These are phyloP conservation scores for Hetaerina americana DNA, from an alignment of 1,140 invertebrate genomes.

Conservation along the genomic window DNA sequence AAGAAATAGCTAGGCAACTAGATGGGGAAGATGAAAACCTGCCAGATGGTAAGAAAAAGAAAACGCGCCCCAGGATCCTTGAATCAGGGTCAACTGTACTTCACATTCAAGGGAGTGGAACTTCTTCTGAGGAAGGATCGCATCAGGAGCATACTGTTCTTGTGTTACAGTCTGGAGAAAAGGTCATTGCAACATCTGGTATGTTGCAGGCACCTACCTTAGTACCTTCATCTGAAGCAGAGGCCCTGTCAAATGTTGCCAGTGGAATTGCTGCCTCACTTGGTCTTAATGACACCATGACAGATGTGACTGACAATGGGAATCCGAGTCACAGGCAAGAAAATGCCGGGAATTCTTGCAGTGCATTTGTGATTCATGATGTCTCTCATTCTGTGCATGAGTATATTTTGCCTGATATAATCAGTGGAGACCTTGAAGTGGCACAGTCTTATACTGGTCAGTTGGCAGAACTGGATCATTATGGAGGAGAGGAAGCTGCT, in stretches of 20 bases:
- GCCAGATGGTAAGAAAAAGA: background rate
- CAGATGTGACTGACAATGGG: background rate
- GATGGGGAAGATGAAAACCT: conserved; percentile 18
- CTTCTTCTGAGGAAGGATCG: background rate
- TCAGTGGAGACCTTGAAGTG: conserved; percentile 13
- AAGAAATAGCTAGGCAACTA: conserved; percentile 28
- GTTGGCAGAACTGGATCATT: conserved; percentile 5
- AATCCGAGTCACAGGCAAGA: conserved; percentile 10
- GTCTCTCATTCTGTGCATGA: conserved; percentile 13
- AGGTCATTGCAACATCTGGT: background rate
- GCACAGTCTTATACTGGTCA: conserved; percentile 1
- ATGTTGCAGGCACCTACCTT: conserved; percentile 17
- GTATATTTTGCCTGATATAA: conserved; percentile 12
- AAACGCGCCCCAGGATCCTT: background rate
- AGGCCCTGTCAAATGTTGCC: conserved; percentile 38
- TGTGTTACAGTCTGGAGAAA: background rate
- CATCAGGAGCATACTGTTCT: background rate
- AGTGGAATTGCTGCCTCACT: conserved; percentile 41
- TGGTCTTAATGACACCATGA: conserved; percentile 38
- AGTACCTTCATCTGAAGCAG: conserved; percentile 36
- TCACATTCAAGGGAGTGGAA: background rate
- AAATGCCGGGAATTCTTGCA: conserved; percentile 10
- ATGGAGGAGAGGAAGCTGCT: background rate
- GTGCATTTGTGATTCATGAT: conserved; percentile 15
- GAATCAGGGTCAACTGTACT: background rate